Evolutionary conservation across 2,888 invertebrate species (phyloP).

Genomic region (Heliconius ethilla): DNA sequence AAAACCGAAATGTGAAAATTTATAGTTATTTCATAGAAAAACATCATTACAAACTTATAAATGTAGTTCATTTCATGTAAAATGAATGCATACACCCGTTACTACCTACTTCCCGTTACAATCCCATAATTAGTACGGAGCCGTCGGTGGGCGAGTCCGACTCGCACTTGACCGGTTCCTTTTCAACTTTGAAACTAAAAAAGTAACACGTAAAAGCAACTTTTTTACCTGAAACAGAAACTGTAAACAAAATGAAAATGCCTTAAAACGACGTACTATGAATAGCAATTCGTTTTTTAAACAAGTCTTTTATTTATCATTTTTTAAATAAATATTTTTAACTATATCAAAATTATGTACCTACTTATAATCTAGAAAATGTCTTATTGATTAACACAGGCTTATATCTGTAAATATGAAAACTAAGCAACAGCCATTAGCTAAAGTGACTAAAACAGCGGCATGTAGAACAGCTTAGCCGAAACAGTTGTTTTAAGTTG

Average conservation of each 20-base stretch:
- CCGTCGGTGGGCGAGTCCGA: no score
- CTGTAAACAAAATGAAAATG: neutral
- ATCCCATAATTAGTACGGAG: no score
- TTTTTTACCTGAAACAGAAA: neutral
- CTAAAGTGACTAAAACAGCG: conserved; percentile 5
- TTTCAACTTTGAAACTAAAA: neutral
- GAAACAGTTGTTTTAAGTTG: conserved; percentile 10
- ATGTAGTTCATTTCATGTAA: no score
- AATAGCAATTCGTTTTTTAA: neutral
- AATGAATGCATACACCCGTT: no score
- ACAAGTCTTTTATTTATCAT: neutral
- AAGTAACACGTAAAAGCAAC: neutral
- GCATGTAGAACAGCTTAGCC: conserved; percentile 9
- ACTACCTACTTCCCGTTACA: no score
- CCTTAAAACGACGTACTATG: neutral
- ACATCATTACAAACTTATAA: no score
- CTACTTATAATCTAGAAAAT: neutral
- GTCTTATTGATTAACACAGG: neutral
- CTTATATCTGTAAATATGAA: neutral
- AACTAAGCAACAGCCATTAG: conserved; percentile 11
- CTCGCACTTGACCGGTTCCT: neutral
- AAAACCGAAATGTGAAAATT: no score
- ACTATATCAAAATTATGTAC: neutral
- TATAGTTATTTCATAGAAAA: no score
- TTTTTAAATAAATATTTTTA: neutral